Percentiles rank a stretch among this genome's conserved stretches.
phyloP scores from a whole-genome alignment of 2,888 invertebrate species.

The Oligia fasciuncula region DNA sequence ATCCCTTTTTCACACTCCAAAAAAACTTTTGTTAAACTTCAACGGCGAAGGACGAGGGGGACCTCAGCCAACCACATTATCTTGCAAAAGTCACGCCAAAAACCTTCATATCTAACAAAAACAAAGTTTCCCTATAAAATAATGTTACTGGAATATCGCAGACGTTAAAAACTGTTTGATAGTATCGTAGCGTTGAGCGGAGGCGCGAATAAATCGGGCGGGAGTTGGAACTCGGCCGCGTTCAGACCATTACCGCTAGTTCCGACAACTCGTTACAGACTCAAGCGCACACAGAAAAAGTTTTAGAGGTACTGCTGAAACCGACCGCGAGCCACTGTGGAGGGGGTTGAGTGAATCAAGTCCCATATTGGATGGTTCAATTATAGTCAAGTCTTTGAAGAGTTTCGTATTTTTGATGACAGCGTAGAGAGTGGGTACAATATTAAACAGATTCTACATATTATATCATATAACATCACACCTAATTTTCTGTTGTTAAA shows the following conservation, averaged over 20 bases:
- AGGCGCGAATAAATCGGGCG: slow-evolving; percentile 62
- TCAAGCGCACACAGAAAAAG: slow-evolving; percentile 67
- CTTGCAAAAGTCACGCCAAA: slow-evolving; percentile 30
- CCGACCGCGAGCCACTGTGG: slow-evolving; percentile 40
- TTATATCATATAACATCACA: neutral
- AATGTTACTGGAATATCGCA: slow-evolving; percentile 48
- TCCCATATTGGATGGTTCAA: neutral
- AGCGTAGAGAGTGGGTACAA: neutral
- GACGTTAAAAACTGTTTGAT: slow-evolving; percentile 67
- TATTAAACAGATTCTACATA: neutral
- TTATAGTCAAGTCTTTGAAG: neutral
- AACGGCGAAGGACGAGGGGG: neutral
- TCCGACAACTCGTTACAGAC: slow-evolving; percentile 67
- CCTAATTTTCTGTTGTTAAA: neutral
- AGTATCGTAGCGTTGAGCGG: slow-evolving; percentile 58
- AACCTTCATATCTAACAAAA: slow-evolving; percentile 34
- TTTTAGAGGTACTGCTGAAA: slow-evolving; percentile 61
- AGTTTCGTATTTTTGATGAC: neutral
- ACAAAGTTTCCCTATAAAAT: slow-evolving; percentile 62
- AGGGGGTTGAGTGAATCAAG: slow-evolving; percentile 37
- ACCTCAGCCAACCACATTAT: slow-evolving; percentile 17
- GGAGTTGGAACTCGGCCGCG: slow-evolving; percentile 55
- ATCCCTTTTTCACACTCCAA: slow-evolving; percentile 21
- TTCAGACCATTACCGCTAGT: slow-evolving; percentile 66
- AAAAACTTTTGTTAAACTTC: slow-evolving; percentile 47